Percentiles rank a stretch among this genome's conserved stretches.
Evolutionary conservation across 2,797 vertebrate species (phyloP).

Genomic region (Poecilia wingei): DNA sequence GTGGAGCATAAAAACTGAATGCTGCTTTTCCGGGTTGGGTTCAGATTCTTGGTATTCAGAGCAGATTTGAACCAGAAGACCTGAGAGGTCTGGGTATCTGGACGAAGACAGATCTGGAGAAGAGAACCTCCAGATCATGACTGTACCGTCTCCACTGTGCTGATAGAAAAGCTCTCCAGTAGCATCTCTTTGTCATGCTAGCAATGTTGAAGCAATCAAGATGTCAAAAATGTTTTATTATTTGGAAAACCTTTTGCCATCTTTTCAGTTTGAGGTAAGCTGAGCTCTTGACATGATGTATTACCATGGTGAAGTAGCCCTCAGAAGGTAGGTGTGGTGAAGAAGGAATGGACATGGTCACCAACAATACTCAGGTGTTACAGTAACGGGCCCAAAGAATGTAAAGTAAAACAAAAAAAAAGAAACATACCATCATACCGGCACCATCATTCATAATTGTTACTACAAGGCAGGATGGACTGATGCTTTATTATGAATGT

Average conservation of each 20-base stretch:
- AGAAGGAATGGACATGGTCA: not conserved
- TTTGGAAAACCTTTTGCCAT: not conserved
- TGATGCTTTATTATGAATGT: not conserved
- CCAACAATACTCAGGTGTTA: not conserved
- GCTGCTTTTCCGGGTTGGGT: no score
- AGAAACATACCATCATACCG: not conserved
- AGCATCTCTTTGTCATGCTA: no score
- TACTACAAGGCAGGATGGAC: not conserved
- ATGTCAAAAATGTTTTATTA: no score
- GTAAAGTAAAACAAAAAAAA: not conserved
- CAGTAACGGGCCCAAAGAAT: not conserved
- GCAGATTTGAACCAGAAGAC: no score
- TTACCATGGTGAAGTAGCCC: not conserved
- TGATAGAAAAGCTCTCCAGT: no score
- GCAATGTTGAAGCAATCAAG: no score
- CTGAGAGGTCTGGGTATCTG: not conserved
- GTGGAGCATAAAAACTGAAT: no score
- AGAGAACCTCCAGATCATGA: no score
- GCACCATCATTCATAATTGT: not conserved
- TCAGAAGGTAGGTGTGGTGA: not conserved
- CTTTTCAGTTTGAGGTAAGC: not conserved
- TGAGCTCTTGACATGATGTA: not conserved
- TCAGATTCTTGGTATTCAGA: no score
- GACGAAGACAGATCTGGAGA: no score
- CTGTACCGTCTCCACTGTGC: no score